Conservation (phyloP, 2,113 vertebrate genomes). For the Penelope pileata region DNA sequence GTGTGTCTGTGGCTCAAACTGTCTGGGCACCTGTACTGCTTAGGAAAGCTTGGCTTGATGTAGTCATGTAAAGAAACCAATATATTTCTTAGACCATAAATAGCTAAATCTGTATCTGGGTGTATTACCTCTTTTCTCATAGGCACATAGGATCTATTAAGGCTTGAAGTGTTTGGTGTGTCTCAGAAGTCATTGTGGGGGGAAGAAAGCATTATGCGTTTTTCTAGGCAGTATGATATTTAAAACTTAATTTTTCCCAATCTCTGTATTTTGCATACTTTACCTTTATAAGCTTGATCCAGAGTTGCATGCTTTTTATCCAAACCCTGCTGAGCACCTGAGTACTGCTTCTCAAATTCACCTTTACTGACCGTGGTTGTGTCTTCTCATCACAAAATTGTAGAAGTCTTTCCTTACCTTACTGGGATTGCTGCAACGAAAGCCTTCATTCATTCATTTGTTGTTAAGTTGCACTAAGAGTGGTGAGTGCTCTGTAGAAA, state of each 20-base stretch:
- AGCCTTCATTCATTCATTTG: slow-evolving; percentile 22
- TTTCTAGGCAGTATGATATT: no score
- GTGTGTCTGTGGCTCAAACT: background rate
- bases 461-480: slow-evolving; percentile 9
- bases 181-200: no score
- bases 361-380: slow-evolving; percentile 5
- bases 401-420: slow-evolving; percentile 22
- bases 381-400: background rate
- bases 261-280: no score
- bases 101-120: no score
- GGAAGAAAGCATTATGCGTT: no score
- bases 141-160: no score
- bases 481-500: slow-evolving; percentile 5
- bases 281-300: no score
- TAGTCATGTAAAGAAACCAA: background rate
- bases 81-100: background rate
- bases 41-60: background rate
- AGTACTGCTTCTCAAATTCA: background rate
- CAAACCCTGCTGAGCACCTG: no score
- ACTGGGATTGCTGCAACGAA: slow-evolving; percentile 12
- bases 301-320: no score
- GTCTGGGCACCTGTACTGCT: background rate
- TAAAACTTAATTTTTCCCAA: no score
- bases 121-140: no score
- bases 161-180: no score